These are phyloP conservation scores for Glyptemys insculpta DNA, from an alignment of 2,797 vertebrate species.

Conservation along the genomic window DNA sequence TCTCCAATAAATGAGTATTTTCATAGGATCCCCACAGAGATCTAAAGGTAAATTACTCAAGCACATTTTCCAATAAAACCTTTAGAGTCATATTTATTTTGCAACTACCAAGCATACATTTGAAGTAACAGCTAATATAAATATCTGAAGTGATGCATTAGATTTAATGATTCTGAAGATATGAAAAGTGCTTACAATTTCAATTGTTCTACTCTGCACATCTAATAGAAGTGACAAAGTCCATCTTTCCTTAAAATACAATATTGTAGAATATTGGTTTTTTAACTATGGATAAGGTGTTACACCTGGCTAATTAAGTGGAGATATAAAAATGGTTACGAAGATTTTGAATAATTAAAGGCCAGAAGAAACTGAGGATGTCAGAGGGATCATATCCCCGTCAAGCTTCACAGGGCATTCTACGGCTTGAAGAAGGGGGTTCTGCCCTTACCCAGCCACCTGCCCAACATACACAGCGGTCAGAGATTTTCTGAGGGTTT, in stretches of 20 bases:
- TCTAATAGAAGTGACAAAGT: not conserved
- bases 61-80: not conserved
- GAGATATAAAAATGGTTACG: not conserved
- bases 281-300: not conserved
- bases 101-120: not conserved
- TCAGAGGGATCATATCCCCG: not conserved
- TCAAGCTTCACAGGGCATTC: not conserved
- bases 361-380: not conserved
- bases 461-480: not conserved
- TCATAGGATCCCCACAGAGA: constrained; percentile 19
- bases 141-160: not conserved
- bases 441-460: not conserved
- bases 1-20: constrained; percentile 21
- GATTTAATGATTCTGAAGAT: not conserved
- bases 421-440: not conserved
- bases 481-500: not conserved
- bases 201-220: not conserved
- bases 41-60: constrained; percentile 40
- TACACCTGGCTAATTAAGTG: not conserved
- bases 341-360: not conserved
- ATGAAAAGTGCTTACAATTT: not conserved
- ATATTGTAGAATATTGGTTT: not conserved
- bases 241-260: not conserved
- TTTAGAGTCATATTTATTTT: constrained; percentile 26
- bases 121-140: not conserved